A percentile compares a stretch with the other conserved stretches of the same genome.
phyloP scores from a whole-genome alignment of 35 echinoderm and acorn worm species.

The Ptychodera flava region DNA sequence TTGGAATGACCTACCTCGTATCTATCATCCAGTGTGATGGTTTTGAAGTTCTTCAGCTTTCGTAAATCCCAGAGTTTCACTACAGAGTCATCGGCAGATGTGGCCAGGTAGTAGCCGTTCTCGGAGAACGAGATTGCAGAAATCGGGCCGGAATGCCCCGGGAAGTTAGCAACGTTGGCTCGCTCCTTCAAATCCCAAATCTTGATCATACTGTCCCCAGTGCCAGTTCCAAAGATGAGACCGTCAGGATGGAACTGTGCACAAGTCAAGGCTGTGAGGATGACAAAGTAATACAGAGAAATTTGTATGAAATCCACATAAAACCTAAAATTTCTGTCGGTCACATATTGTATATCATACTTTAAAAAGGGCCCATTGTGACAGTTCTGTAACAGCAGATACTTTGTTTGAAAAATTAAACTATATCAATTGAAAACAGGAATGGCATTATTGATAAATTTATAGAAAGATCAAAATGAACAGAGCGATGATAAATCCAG shows the following conservation, averaged over 20 bases:
- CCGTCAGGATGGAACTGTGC: constrained; percentile 99
- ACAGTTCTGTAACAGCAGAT: no score
- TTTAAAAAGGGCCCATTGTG: no score
- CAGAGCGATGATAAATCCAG: no score
- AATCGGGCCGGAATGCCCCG: constrained; percentile 95
- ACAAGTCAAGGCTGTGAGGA: constrained; percentile 76
- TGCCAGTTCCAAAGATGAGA: constrained; percentile 98
- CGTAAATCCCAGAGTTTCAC: constrained; percentile 98
- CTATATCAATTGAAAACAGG: no score
- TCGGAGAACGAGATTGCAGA: constrained; percentile 97
- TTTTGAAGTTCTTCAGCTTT: constrained; percentile 99
- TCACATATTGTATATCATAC: no score
- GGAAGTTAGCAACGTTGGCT: constrained; percentile 96
- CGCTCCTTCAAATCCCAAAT: constrained; percentile 99
- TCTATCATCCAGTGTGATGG: constrained; percentile 84
- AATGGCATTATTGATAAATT: no score
- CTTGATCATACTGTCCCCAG: constrained; percentile 97
- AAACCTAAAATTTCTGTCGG: no score
- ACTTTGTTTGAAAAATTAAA: no score
- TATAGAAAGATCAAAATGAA: no score
- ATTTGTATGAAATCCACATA: no score
- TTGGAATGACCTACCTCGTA: constrained; percentile 84
- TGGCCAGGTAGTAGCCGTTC: constrained; percentile 99
- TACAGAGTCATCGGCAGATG: constrained; percentile 92
- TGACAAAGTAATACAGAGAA: not conserved